phyloP scores from a whole-genome alignment of 2,888 invertebrate species.

The Lasioglossum villosulum region DNA sequence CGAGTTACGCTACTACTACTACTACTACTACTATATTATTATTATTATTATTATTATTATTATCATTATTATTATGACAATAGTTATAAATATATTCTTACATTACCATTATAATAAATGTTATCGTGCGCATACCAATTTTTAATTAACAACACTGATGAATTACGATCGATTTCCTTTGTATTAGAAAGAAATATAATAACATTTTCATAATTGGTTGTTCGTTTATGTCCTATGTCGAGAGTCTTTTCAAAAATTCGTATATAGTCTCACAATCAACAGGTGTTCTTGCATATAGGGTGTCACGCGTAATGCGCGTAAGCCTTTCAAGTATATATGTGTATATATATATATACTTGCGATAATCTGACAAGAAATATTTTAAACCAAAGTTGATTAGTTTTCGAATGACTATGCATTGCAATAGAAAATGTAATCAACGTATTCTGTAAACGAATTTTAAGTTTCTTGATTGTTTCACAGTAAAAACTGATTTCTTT shows the following conservation, averaged over 20 bases:
- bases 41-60: slow-evolving; percentile 31
- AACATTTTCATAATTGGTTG: slow-evolving; percentile 8
- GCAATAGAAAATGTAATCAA: too few species aligned
- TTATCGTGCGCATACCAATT: slow-evolving; percentile 65
- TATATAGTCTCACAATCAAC: slow-evolving; percentile 4
- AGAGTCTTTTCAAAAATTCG: neutral
- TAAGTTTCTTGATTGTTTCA: too few species aligned
- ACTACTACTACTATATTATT: neutral
- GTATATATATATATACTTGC: too few species aligned
- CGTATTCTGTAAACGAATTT: too few species aligned
- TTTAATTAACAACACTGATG: slow-evolving; percentile 38
- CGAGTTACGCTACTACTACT: slow-evolving; percentile 35
- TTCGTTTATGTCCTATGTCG: neutral
- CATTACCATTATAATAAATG: slow-evolving; percentile 76
- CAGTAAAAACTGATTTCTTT: too few species aligned
- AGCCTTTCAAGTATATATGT: too few species aligned
- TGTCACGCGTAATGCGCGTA: too few species aligned
- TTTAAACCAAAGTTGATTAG: too few species aligned
- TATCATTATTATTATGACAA: slow-evolving; percentile 65
- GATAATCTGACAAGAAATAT: too few species aligned
- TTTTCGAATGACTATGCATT: too few species aligned
- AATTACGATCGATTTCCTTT: slow-evolving; percentile 7
- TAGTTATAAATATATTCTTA: slow-evolving; percentile 78
- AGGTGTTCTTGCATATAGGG: neutral
- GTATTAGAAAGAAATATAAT: slow-evolving; percentile 22